Base-by-base conservation (phyloP, 2,888 invertebrate species). In the Gasteruption jaculator region DNA sequence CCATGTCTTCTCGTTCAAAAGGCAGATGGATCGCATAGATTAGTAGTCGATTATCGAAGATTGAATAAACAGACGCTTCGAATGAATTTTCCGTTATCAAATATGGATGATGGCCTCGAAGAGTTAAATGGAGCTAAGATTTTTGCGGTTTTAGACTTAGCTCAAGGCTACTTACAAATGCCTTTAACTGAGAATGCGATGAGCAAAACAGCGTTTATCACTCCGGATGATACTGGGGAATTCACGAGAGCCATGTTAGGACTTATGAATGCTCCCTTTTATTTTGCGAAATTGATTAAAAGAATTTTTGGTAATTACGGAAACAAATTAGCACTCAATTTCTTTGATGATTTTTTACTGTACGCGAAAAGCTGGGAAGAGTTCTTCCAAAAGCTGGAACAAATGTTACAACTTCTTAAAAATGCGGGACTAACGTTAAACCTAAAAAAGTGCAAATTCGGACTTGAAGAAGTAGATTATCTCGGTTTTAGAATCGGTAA, bases 311-410 rank as follows among this genome's bases (percentile, higher is more conserved):
- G 50, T 0, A 45, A 35, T 2, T 41, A 54, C 22, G 45, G 45
- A 7, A 45, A 48, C 21, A 43, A 46, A 6, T 24, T 53, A 5
- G 48, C 46, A 2, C 22, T 57, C 10, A 52, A 48, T 1, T 65
- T 61, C 32, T 33, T 67, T 10, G 64, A 67, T 33, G 65, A 65
- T 32, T 43, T 62, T n/a, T 22, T 62, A 1, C 39, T 61, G 1
- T 46, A 50, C n/a, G 58, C 50, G 3, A 41, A 19, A 4, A 36
- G 43, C n/a, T 60, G 54, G 50, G 27, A 39, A 1, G 50, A 57
- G 8, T 51, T 63, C 31, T 14, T 56, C 20, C 12, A 36, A 7
- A 49, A 49, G 20, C 32, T 64, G 6, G n/a, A 33, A 33, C 18
- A 31, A 24, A 50, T 60, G 5, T 45, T 63, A 0, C 33, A 51